These are phyloP conservation scores for Cryptocheilus praepositus DNA, from an alignment of 2,888 invertebrate species.

Conservation along the genomic window DNA sequence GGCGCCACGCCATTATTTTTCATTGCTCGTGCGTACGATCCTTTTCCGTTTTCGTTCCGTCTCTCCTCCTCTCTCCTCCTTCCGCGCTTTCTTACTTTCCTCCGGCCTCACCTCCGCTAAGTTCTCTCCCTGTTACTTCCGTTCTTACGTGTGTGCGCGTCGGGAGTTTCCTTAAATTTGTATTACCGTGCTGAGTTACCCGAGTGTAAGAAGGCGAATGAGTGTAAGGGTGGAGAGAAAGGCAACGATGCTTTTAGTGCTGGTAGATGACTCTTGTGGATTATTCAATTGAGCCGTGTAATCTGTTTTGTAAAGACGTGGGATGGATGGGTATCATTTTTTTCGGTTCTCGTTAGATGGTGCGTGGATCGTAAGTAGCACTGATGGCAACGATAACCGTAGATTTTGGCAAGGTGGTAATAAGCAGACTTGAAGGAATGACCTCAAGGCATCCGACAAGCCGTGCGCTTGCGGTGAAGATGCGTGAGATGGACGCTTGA, in stretches of 20 bases:
- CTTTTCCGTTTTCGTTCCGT: conserved; percentile 56
- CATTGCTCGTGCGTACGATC: conserved; percentile 62
- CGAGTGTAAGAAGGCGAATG: background rate
- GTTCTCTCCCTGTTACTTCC: conserved; percentile 10
- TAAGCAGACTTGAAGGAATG: no score
- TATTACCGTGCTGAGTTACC: conserved; percentile 50
- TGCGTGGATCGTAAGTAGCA: no score
- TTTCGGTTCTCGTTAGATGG: no score
- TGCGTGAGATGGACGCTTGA: no score
- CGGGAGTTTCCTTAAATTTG: conserved; percentile 54
- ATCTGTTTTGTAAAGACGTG: conserved; percentile 40
- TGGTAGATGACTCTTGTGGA: conserved; percentile 45
- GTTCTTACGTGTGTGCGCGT: conserved; percentile 17
- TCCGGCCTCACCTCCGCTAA: background rate
- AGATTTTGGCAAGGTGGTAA: no score
- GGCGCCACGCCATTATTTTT: conserved; percentile 63
- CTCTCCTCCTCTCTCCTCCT: conserved; percentile 22
- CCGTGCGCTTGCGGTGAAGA: no score
- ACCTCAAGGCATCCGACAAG: no score
- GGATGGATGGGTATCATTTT: no score
- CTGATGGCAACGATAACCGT: no score
- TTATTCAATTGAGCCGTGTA: conserved; percentile 53
- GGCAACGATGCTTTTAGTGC: conserved; percentile 31
- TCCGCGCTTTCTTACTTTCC: conserved; percentile 24
- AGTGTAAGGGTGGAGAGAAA: no score